Evolutionary conservation across 2,113 vertebrate species (phyloP).

Genomic region (Chaetodon trifascialis): DNA sequence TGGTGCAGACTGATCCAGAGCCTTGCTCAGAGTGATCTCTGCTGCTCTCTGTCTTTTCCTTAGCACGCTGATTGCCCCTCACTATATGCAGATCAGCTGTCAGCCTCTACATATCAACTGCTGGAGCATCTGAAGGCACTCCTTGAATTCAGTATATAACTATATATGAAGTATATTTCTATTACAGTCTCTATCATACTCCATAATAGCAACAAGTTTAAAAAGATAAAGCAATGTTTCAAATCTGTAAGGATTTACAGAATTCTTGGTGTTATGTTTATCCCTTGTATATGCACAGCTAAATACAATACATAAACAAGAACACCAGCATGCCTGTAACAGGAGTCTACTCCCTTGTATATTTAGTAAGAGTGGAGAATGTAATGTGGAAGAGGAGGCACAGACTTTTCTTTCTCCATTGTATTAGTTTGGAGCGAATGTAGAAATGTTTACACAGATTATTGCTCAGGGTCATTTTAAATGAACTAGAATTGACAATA

Average conservation of each 20-base stretch:
- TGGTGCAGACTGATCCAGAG: slow-evolving; percentile 91
- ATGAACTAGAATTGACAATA: slow-evolving; percentile 72
- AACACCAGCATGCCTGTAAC: slow-evolving; percentile 77
- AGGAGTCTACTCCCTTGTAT: slow-evolving; percentile 15
- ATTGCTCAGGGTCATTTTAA: slow-evolving; percentile 83
- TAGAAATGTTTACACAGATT: slow-evolving; percentile 81
- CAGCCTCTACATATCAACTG: slow-evolving; percentile 49
- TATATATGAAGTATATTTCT: slow-evolving; percentile 57
- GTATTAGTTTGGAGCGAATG: slow-evolving; percentile 63
- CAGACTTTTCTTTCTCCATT: slow-evolving; percentile 40
- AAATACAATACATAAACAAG: slow-evolving; percentile 55
- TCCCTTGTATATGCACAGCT: slow-evolving; percentile 57
- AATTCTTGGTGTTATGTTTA: slow-evolving; percentile 47
- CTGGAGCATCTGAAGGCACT: slow-evolving; percentile 69
- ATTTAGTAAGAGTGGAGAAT: slow-evolving; percentile 34
- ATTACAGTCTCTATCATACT: slow-evolving; percentile 36
- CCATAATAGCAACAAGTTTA: slow-evolving; percentile 3
- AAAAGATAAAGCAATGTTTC: slow-evolving; percentile 40
- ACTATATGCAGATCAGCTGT: slow-evolving; percentile 49
- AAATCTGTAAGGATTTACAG: slow-evolving; percentile 39
- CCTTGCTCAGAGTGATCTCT: slow-evolving; percentile 86
- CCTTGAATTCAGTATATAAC: slow-evolving; percentile 46
- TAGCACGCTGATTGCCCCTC: slow-evolving; percentile 17
- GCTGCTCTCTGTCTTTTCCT: slow-evolving; percentile 49
- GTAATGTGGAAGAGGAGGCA: slow-evolving; percentile 23